Evolutionary conservation across 2,888 invertebrate genomes (phyloP).

Genomic region (Dioctria rufipes): DNA sequence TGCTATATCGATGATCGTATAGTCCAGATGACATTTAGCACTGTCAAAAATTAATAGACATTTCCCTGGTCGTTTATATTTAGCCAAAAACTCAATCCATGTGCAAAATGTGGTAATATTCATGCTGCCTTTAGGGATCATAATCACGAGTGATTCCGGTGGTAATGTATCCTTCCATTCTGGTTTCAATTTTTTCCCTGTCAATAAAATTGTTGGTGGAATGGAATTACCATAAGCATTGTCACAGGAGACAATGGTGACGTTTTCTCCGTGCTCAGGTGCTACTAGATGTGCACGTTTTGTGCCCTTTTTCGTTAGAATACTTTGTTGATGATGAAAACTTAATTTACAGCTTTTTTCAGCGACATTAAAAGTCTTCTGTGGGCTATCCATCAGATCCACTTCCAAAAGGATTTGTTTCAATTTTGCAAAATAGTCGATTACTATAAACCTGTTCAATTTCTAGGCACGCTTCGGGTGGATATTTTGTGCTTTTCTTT

Average conservation of each 20-base stretch:
- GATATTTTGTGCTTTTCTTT: too few relatives aligned
- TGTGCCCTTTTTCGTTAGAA: slow-evolving; percentile 39
- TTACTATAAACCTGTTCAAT: too few relatives aligned
- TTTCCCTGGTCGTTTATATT: slow-evolving; percentile 32
- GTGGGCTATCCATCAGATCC: too few relatives aligned
- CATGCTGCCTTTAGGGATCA: slow-evolving; percentile 54
- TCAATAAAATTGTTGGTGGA: slow-evolving; percentile 14
- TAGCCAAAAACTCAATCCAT: slow-evolving; percentile 19
- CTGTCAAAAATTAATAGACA: slow-evolving; percentile 54
- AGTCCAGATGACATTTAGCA: too few relatives aligned
- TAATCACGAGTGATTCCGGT: slow-evolving; percentile 40
- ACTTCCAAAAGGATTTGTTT: too few relatives aligned
- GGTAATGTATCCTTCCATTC: slow-evolving; percentile 53
- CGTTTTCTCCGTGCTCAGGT: slow-evolving; percentile 50
- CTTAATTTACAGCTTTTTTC: slow-evolving; percentile 50
- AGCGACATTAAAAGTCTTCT: slow-evolving; percentile 15
- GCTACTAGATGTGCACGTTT: slow-evolving; percentile 48
- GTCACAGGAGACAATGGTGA: slow-evolving; percentile 47
- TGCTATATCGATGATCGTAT: too few relatives aligned
- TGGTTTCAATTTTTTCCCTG: slow-evolving; percentile 35
- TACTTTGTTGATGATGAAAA: slow-evolving; percentile 52
- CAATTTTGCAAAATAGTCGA: too few relatives aligned
- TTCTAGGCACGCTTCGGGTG: too few relatives aligned
- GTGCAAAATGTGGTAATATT: neutral
- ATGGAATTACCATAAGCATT: slow-evolving; percentile 35